Evolutionary conservation across 2,797 vertebrate species (phyloP), one percentile per base, ranked within the genome.

Genomic region (Protosalanx chinensis): DNA sequence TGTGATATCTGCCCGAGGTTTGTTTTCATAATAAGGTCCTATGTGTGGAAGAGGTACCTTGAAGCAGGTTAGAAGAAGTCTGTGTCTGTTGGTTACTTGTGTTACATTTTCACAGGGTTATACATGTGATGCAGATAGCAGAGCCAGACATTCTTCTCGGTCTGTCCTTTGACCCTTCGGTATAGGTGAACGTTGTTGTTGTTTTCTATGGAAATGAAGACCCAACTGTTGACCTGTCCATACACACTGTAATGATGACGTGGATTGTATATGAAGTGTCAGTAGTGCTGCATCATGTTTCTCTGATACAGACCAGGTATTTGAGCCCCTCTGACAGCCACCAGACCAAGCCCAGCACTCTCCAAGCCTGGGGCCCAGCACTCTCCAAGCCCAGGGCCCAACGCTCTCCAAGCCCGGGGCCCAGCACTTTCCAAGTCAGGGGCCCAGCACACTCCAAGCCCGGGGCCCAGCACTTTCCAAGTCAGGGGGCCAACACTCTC

Each of bases 1-100:
- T 57, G 32, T 59, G 59, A 63, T 53, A 59, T 66, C 76, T 37
- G 20, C 70, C 60, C 2, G 71, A 66, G 67, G 32, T 76, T 65
- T 71, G 73, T 76, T 75, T 76, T 81, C 72, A 64, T 46, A 68
- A 67, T 79, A 73, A 70, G 72, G 76, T 59, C 61, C 69, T 65
- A 72, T 68, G 64, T 32, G 4, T 41, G 59, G 58, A 75, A 65
- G 70, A 70, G 70, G 72, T 65, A 77, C 23, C 20, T 70, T 20
- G 13, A 67, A 66, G 73, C 41, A 67, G 41, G 67, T 64, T 32
- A 49, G 27, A 78, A 67, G 59, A 63, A 35, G 30, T n/a, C 64
- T 29, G 13, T n/a, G 46, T 61, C 78, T 82, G 60, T 41, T 30
- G 32, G 49, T 27, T 27, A 51, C 58, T 49, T 6, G 23, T 35